Evolutionary conservation across 1,140 invertebrate genomes (phyloP).

Genomic region (Tetraneura akinire): DNA sequence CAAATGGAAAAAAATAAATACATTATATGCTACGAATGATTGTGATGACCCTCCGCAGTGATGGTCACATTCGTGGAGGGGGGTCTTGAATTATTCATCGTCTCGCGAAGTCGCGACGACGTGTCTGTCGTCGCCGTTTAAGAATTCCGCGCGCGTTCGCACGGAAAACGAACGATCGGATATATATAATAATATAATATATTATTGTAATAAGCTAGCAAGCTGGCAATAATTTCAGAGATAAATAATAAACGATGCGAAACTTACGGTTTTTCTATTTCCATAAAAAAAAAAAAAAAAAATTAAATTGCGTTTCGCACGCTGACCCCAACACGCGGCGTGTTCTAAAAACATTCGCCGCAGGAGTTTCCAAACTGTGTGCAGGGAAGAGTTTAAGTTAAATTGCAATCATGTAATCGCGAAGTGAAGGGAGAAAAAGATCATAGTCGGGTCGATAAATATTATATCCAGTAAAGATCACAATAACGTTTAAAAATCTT

Average conservation of each 20-base stretch:
- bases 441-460: too few species aligned
- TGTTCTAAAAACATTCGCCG: too few species aligned
- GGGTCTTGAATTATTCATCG: constrained; percentile 27
- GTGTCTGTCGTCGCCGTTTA: constrained; percentile 28
- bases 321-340: too few species aligned
- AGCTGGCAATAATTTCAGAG: constrained; percentile 2
- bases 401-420: too few species aligned
- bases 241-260: background rate
- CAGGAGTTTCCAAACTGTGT: too few species aligned
- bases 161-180: background rate
- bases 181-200: background rate
- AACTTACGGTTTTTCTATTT: background rate
- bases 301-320: too few species aligned
- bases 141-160: constrained; percentile 13
- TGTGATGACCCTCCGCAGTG: background rate
- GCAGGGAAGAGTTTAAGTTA: too few species aligned
- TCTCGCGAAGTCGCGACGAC: background rate
- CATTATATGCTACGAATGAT: background rate
- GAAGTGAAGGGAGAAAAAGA: too few species aligned
- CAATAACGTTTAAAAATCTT: too few species aligned
- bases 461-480: too few species aligned
- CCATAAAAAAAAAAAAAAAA: too few species aligned
- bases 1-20: background rate
- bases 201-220: background rate
- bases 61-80: background rate